These are phyloP conservation scores for Myocastor coypus DNA, from an alignment of 2,113 vertebrate genomes.

Conservation along the genomic window DNA sequence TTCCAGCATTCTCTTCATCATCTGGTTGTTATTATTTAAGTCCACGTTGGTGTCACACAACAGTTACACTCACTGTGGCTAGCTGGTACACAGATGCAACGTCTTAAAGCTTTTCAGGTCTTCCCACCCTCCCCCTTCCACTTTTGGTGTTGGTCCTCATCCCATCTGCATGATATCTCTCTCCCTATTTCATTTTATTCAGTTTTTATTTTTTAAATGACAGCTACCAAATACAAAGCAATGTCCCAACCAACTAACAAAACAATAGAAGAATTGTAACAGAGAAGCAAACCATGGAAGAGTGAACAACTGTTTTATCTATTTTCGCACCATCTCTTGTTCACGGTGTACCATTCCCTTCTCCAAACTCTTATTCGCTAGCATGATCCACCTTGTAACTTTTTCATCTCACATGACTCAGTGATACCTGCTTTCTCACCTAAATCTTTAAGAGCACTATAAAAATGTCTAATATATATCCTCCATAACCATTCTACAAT, in stretches of 20 bases:
- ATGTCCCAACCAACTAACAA: not conserved
- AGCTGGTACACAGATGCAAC: not conserved
- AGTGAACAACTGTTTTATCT: not conserved
- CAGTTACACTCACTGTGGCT: not conserved
- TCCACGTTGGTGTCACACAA: not conserved
- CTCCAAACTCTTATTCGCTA: not conserved
- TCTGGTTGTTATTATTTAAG: not conserved
- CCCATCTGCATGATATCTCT: not conserved
- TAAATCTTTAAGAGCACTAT: not conserved
- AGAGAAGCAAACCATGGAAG: not conserved
- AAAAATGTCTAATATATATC: not conserved
- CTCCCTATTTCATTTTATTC: not conserved
- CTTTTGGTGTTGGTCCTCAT: not conserved
- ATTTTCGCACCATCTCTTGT: not conserved
- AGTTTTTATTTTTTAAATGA: slow-evolving; percentile 24
- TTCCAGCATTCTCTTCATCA: not conserved
- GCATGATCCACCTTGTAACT: not conserved
- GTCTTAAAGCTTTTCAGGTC: not conserved
- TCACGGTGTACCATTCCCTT: not conserved
- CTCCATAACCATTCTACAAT: not conserved
- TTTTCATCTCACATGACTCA: not conserved
- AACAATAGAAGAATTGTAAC: not conserved
- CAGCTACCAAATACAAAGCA: not conserved
- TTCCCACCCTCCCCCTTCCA: not conserved
- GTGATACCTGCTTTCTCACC: not conserved